phyloP scores from a whole-genome alignment of 2,113 vertebrate genomes.

The Cricetomys ansorgei region DNA sequence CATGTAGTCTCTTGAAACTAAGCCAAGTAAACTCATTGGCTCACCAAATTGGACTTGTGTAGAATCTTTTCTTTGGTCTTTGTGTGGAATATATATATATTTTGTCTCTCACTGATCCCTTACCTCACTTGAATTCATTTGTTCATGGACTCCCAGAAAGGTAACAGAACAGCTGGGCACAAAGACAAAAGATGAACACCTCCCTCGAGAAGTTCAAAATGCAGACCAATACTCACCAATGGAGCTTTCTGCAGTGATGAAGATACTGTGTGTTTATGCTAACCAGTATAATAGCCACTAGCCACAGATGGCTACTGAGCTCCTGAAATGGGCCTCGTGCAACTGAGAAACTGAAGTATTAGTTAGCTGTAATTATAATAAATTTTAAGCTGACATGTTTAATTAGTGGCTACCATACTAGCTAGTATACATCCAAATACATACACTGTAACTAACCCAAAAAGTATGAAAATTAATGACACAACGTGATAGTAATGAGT shows the following conservation, averaged over 20 bases:
- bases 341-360: background rate
- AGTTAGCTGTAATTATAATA: constrained; percentile 19
- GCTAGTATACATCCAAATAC: background rate
- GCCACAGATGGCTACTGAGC: background rate
- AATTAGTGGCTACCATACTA: background rate
- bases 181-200: background rate
- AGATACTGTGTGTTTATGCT: background rate
- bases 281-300: background rate
- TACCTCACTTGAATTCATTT: background rate
- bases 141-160: background rate
- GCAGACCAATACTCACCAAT: background rate
- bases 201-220: background rate
- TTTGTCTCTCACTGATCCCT: background rate
- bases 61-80: background rate
- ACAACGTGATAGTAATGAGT: background rate
- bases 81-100: background rate
- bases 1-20: background rate
- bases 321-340: background rate
- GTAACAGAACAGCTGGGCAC: background rate
- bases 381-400: constrained; percentile 18
- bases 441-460: background rate
- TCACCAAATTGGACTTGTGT: background rate
- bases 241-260: background rate
- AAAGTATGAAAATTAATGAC: constrained; percentile 24
- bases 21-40: background rate